These are phyloP conservation scores for Pollenia angustigena DNA, from an alignment of 2,888 invertebrate genomes.

Conservation along the genomic window DNA sequence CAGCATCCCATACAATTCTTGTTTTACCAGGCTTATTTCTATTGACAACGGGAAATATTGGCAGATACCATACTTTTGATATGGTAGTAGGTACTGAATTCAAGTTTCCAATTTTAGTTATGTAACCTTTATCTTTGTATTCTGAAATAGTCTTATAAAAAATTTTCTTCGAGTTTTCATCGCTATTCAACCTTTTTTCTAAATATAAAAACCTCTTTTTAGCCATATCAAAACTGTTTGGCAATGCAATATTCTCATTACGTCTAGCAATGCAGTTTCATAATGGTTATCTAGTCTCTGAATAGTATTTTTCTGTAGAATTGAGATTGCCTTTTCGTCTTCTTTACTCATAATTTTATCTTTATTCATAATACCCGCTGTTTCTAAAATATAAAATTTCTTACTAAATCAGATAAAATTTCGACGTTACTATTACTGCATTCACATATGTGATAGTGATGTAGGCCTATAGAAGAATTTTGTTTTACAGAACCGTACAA, in stretches of 20 bases:
- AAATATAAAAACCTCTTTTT: constrained; percentile 59
- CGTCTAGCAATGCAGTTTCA: too few species aligned
- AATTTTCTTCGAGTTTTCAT: constrained; percentile 47
- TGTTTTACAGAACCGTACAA: too few species aligned
- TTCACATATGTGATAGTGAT: constrained; percentile 7
- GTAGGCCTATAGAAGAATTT: too few species aligned
- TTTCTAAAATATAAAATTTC: constrained; percentile 9
- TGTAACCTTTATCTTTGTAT: constrained; percentile 58
- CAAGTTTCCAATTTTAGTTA: constrained; percentile 21
- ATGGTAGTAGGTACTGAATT: constrained; percentile 11
- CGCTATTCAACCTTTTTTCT: constrained; percentile 53
- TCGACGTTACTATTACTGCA: constrained; percentile 4
- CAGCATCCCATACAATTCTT: too few species aligned
- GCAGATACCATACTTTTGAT: constrained; percentile 75
- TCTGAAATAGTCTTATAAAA: constrained; percentile 45
- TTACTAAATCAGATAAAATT: constrained; percentile 7
- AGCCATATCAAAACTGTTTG: constrained; percentile 62
- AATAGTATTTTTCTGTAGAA: constrained; percentile 22
- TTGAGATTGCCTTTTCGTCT: constrained; percentile 24
- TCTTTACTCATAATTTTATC: too few species aligned
- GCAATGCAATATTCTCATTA: too few species aligned
- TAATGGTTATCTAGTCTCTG: constrained; percentile 1
- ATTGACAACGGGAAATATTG: constrained; percentile 72
- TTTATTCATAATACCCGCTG: constrained; percentile 3
- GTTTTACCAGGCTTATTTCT: too few species aligned